Evolutionary conservation across 2,113 vertebrate genomes (phyloP), one percentile per base, ranked within the genome.

Genomic region (Gambusia holbrooki): DNA sequence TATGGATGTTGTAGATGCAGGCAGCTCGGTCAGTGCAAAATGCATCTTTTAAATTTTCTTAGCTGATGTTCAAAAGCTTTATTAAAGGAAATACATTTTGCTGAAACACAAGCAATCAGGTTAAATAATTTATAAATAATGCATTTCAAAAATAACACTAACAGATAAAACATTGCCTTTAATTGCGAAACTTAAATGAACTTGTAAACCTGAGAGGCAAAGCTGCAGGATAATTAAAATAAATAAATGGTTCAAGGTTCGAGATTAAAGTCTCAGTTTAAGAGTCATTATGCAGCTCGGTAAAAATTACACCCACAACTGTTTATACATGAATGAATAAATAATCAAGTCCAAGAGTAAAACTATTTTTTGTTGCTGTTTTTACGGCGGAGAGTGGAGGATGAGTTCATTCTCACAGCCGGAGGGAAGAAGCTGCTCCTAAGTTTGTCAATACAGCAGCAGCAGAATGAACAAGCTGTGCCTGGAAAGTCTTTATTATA

Each of bases 261-360:
- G 45, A 63, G 60, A 62, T 62, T 62, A 45, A 72, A 62, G 35
- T 25, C 60, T 42, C 60, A 12, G 10, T 62, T 71, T 71, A 71
- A 13, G 35, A 66, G 12, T 51, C 42, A 45, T 45, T 73, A 32
- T 48, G 61, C 27, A 64, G 10, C 29, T 29, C 35, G 14, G 22
- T 37, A 13, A 70, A 32, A 42, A 13, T 40, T 25, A 12, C 35
- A 45, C 37, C 15, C 37, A 54, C 9, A 64, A n/a, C 29, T 65
- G 17, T 30, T 42, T 62, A 27, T 22, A n/a, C 15, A 66, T 17
- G 25, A 66, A 65, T 35, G 45, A 66, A 73, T 54, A 64, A 73
- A 73, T 73, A 48, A 54, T 65, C 3, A 63, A 32, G 29, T 51
- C 42, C 28, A 25, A 64, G 29, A 73, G 51, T 17, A 32, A 73